Conservation (phyloP, 2,797 vertebrate genomes). For the Gymnoscopelus braueri region DNA sequence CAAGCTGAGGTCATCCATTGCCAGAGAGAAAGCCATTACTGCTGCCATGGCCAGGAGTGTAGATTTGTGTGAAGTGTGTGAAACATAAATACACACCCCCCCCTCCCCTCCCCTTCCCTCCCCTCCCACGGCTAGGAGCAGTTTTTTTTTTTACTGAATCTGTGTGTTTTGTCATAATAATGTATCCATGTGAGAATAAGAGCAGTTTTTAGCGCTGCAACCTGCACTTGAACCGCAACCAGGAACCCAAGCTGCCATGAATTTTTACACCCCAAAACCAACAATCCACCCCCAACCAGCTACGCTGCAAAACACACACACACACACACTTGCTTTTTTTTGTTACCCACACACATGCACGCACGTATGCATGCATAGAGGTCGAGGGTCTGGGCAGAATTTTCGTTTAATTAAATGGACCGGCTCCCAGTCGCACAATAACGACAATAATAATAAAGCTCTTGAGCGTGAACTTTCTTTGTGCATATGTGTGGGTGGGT, state of each 20-base stretch:
- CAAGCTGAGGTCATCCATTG: too few relatives aligned
- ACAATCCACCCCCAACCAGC: background rate
- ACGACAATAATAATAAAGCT: constrained; percentile 12
- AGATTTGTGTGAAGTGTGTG: too few relatives aligned
- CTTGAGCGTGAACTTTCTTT: constrained; percentile 17
- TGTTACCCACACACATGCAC: background rate
- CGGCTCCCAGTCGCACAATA: background rate
- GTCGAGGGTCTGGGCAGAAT: background rate
- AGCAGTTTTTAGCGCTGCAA: background rate
- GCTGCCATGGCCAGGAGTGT: too few relatives aligned
- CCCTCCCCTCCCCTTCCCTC: too few relatives aligned
- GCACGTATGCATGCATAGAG: background rate
- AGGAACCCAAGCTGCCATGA: background rate
- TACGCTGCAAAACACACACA: background rate
- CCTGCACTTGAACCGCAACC: constrained; percentile 15
- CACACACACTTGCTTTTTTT: constrained; percentile 4
- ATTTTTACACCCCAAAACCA: background rate
- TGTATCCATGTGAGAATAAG: background rate
- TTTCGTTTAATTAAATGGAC: background rate
- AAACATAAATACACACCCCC: too few relatives aligned
- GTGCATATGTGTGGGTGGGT: too few relatives aligned
- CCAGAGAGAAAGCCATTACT: too few relatives aligned
- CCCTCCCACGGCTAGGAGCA: too few relatives aligned
- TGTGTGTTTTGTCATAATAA: background rate
- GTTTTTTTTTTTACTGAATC: too few relatives aligned